Conservation (phyloP, 2,113 vertebrate species). For the Cercopithecus mona region DNA sequence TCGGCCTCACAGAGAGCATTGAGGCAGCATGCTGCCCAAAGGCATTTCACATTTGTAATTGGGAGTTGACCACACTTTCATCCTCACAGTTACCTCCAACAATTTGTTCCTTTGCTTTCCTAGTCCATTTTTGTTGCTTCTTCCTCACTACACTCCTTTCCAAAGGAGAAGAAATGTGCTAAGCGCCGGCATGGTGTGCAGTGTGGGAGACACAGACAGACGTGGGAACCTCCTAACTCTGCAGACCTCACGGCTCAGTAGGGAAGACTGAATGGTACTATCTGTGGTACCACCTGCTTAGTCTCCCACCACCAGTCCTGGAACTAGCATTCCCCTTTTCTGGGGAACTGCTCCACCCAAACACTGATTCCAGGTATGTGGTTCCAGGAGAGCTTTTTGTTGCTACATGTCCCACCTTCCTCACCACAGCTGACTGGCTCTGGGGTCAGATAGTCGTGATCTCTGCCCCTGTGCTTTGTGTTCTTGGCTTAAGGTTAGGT, state of each 20-base stretch:
- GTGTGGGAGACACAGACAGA: background rate
- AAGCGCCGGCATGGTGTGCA: background rate
- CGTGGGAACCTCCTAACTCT: background rate
- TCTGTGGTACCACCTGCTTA: background rate
- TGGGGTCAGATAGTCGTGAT: background rate
- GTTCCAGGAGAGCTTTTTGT: background rate
- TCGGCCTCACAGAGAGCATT: background rate
- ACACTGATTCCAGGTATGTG: background rate
- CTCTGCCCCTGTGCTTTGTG: background rate
- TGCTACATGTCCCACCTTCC: background rate
- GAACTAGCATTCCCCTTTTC: background rate
- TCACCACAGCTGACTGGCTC: background rate
- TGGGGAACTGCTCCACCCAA: background rate
- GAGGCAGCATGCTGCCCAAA: background rate
- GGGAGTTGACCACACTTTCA: background rate
- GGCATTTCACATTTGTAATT: background rate
- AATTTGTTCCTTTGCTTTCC: background rate
- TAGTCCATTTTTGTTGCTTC: background rate
- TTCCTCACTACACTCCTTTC: background rate
- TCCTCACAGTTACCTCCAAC: background rate
- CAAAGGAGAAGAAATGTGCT: background rate
- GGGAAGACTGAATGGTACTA: background rate
- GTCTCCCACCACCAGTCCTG: background rate
- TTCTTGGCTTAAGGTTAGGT: background rate
- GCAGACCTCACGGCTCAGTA: background rate